Evolutionary conservation across 2,888 invertebrate genomes (phyloP), one percentile per base, ranked within the genome.

Genomic region (Balanococcus diminutus): DNA sequence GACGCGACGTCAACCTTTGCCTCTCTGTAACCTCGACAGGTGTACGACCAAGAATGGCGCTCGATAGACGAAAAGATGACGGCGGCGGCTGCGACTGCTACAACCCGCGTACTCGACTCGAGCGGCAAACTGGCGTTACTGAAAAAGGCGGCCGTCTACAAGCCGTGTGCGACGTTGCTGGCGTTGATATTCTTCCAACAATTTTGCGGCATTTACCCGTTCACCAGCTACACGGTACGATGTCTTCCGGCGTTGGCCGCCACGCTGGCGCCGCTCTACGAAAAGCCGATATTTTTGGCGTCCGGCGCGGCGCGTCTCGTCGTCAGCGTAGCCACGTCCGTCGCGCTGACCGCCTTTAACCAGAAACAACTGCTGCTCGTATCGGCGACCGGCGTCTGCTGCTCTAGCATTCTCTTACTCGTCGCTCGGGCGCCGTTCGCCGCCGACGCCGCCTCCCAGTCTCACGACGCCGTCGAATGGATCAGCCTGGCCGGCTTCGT

Each of bases 151-250:
- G 11, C 32, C 14, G 84, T 42, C 11, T 84, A 84, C 61, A 19
- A 79, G 87, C 93, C 93, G 0, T 88, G 91, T 0, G 72, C 90
- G 1, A 90, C 92, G 25, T 89, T 93, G 0, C 87, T 91, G 0
- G 56, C 90, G 1, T 87, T 92, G 31, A 91, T 92, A 87, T 51
- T 92, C 5, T 89, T 92, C 31, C 93, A 93, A 89, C 93, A 93
- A 89, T 88, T 92, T 0, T 91, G 92, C 1, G 85, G 92, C 6
- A 90, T 91, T 0, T 93, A 93, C 88, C 91, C 92, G 0, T 90
- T 92, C 0, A 91, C 93, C 85, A 92, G 93, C 88, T 93, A 93
- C 88, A 92, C 92, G 0, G 90, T 92, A 5, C 91, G 91, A 31
- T 89, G 92, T 22, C 92, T 92, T 87, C 89, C 90, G 39, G 89